These are phyloP conservation scores for Colius striatus DNA, from an alignment of 2,113 vertebrate genomes.

Conservation along the genomic window DNA sequence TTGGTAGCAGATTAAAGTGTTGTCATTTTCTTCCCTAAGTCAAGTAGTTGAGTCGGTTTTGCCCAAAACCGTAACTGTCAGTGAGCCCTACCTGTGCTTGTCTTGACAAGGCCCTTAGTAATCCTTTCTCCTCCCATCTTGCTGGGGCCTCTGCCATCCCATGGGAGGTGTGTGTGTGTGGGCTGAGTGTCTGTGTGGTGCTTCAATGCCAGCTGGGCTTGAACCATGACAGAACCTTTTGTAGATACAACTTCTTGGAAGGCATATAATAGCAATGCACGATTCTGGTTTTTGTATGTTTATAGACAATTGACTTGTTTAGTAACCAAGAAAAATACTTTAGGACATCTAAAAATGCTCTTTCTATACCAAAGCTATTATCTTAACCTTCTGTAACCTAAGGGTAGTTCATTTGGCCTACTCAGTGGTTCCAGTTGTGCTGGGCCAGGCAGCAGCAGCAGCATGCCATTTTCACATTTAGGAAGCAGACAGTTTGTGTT, in stretches of 20 bases:
- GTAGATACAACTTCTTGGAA: not conserved
- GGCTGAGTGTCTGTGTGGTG: too few species aligned
- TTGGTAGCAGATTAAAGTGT: too few species aligned
- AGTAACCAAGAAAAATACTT: not conserved
- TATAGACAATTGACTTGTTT: not conserved
- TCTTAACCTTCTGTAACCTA: not conserved
- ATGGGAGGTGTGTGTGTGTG: too few species aligned
- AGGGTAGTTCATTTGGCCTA: accelerated
- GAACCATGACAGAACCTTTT: not conserved
- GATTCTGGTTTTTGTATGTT: not conserved
- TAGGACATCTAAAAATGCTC: not conserved
- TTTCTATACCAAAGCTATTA: not conserved
- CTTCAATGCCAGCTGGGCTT: too few species aligned
- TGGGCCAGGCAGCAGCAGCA: not conserved
- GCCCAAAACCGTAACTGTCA: too few species aligned
- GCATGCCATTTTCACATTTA: not conserved
- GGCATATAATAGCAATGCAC: not conserved
- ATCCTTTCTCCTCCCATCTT: too few species aligned
- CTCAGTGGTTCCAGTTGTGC: not conserved
- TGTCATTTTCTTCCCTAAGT: too few species aligned
- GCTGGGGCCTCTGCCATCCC: too few species aligned
- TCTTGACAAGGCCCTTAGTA: too few species aligned
- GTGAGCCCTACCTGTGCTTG: too few species aligned
- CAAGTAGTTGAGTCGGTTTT: too few species aligned
- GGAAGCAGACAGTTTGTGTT: not conserved